These are phyloP conservation scores for Caerostris darwini DNA, from an alignment of 1,140 invertebrate species.

Conservation along the genomic window DNA sequence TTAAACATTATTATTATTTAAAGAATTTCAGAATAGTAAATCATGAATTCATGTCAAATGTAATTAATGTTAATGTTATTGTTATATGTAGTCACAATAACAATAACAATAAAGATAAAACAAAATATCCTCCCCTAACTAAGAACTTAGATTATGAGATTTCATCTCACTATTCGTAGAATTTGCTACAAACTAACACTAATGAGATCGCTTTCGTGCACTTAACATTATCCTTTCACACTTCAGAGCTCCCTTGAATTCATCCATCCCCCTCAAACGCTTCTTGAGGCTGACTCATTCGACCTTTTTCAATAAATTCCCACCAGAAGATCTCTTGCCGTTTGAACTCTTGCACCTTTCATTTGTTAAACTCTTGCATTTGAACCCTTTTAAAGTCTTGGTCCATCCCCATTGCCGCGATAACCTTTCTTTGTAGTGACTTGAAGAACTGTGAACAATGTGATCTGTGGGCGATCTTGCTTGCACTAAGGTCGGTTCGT, in stretches of 20 bases:
- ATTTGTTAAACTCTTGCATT: slow-evolving; percentile 53
- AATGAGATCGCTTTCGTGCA: background rate
- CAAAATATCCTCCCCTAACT: background rate
- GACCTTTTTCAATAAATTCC: slow-evolving; percentile 59
- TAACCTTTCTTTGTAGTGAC: slow-evolving; percentile 21
- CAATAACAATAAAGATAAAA: background rate
- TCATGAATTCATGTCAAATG: too few relatives aligned
- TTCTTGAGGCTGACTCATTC: background rate
- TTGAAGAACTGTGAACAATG: background rate
- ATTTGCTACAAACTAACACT: background rate
- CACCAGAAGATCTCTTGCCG: slow-evolving; percentile 25
- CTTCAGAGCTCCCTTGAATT: background rate
- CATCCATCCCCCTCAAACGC: background rate
- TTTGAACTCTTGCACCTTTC: slow-evolving; percentile 37
- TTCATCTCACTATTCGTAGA: background rate
- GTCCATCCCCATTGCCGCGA: background rate
- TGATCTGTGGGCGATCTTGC: slow-evolving; percentile 57
- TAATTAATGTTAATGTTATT: too few relatives aligned
- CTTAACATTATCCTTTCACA: background rate
- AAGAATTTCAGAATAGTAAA: too few relatives aligned
- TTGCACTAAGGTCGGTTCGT: slow-evolving; percentile 44
- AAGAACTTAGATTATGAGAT: background rate
- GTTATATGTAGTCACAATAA: too few relatives aligned
- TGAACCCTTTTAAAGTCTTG: slow-evolving; percentile 28
- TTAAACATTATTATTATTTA: too few relatives aligned